Evolutionary conservation across 1,140 invertebrate species (phyloP), one percentile per base, ranked within the genome.

Genomic region (Papilio xuthus): DNA sequence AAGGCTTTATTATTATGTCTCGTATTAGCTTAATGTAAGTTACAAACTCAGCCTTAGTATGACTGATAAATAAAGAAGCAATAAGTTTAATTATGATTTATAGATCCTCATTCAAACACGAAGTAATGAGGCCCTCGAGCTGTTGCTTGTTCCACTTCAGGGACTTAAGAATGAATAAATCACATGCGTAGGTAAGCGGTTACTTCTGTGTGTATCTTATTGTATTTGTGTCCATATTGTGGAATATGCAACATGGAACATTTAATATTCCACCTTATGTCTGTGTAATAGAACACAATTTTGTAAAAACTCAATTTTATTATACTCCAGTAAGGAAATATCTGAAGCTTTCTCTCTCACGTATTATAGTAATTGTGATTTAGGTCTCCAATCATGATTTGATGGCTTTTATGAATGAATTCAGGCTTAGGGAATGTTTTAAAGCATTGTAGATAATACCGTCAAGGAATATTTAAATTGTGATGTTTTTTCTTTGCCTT

Each of bases 81-180:
- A 12, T 20, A 60, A 44, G 9, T 50, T 47, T 74, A 74, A 50
- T 74, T 50, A 74, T 74, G 72, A 47, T 74, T 71, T 60, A 75
- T 56, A 75, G 18, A 56, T 75, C 73, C 73, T 75, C 9, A 20
- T 60, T 75, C 47, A 32, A 60, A 75, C 18, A 18, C 12, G 28
- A 56, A 8, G 20, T 75, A 75, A 75, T 75, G 32, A 75, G 47
- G 53, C 73, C 50, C 73, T 75, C 15, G 28, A 75, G 28, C 37
- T 44, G n/a, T 60, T 28, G 8, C 50, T 28, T 60, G 72, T 74
- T 75, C 73, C 73, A 75, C 73, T 75, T 75, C 72, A 75, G 73
- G 32, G 53, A 60, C 50, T 75, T 75, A 75, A 75, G 50, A 41
- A 56, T 75, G 73, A 75, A 75, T 75, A 75, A 75, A 75, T 75